Evolutionary conservation across 2,888 invertebrate genomes (phyloP).

Genomic region (Drosophila monieri): DNA sequence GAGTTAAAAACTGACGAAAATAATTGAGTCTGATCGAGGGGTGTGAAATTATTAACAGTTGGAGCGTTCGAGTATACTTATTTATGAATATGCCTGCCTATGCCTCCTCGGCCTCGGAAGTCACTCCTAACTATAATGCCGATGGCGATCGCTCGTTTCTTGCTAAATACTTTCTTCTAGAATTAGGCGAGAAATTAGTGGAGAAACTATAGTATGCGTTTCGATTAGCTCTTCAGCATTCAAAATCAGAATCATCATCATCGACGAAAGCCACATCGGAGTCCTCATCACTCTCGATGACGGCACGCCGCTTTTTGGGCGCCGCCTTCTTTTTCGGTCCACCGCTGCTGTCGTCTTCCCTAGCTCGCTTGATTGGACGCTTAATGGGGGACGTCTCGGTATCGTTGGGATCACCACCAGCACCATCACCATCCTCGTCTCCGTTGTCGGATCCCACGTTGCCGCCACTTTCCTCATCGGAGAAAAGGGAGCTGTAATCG

Average conservation of each 20-base stretch:
- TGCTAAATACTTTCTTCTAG: conserved; percentile 28
- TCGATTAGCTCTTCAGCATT: conserved; percentile 39
- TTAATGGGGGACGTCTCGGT: conserved; percentile 64
- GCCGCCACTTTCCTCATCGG: conserved; percentile 84
- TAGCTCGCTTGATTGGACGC: conserved; percentile 73
- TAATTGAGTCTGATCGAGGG: background rate
- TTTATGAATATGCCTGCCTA: too few species aligned
- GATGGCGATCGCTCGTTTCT: conserved; percentile 2
- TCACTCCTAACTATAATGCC: background rate
- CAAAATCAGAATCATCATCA: conserved; percentile 69
- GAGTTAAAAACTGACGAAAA: conserved; percentile 19
- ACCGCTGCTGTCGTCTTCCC: conserved; percentile 77
- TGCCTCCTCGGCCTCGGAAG: background rate
- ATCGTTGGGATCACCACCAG: conserved; percentile 16
- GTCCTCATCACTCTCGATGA: conserved; percentile 61
- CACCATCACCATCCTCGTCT: conserved; percentile 36
- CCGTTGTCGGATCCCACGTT: conserved; percentile 85
- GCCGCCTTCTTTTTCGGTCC: conserved; percentile 51
- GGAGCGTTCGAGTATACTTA: background rate
- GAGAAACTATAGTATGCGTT: background rate
- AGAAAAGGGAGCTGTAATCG: conserved; percentile 82
- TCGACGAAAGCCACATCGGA: conserved; percentile 54
- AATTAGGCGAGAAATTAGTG: conserved; percentile 9
- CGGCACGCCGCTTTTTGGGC: conserved; percentile 59
- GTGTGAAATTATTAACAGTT: conserved; percentile 12